These are phyloP conservation scores for Ellobium chinense DNA, from an alignment of 2,888 invertebrate species.

Conservation along the genomic window DNA sequence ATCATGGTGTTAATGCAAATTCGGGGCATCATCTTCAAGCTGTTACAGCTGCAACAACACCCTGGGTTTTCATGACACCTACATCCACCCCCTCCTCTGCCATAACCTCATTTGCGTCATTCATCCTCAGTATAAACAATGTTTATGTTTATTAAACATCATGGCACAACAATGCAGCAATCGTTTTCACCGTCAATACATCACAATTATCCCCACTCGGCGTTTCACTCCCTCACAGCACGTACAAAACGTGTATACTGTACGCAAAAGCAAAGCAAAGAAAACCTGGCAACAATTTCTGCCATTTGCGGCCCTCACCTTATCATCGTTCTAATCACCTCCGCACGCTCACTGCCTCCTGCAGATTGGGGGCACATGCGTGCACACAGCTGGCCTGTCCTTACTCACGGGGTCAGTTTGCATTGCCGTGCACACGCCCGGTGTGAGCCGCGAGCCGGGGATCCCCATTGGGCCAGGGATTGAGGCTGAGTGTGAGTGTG, in stretches of 20 bases:
- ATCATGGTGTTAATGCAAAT: too few relatives aligned
- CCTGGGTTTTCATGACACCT: neutral
- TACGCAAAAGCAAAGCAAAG: too few relatives aligned
- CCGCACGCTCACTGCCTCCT: neutral
- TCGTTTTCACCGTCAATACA: too few relatives aligned
- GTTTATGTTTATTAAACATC: too few relatives aligned
- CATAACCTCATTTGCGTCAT: neutral
- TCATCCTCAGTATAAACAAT: too few relatives aligned
- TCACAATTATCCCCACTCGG: too few relatives aligned
- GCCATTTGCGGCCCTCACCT: neutral
- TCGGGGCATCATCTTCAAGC: too few relatives aligned
- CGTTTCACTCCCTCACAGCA: slow-evolving; percentile 1
- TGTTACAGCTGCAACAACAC: too few relatives aligned
- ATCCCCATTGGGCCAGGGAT: too few relatives aligned
- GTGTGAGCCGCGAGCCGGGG: neutral
- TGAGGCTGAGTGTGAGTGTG: too few relatives aligned
- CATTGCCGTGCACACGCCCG: neutral
- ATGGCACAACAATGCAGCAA: too few relatives aligned
- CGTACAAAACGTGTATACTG: neutral
- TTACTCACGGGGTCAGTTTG: neutral
- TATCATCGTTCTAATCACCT: neutral
- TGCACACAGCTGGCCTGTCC: neutral
- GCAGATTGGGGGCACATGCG: slow-evolving; percentile 19
- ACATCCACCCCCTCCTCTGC: neutral
- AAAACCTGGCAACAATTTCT: neutral